Percentiles rank a stretch among this genome's conserved stretches.
phyloP scores from a whole-genome alignment of 2,113 vertebrate species.

The Gavia stellata region DNA sequence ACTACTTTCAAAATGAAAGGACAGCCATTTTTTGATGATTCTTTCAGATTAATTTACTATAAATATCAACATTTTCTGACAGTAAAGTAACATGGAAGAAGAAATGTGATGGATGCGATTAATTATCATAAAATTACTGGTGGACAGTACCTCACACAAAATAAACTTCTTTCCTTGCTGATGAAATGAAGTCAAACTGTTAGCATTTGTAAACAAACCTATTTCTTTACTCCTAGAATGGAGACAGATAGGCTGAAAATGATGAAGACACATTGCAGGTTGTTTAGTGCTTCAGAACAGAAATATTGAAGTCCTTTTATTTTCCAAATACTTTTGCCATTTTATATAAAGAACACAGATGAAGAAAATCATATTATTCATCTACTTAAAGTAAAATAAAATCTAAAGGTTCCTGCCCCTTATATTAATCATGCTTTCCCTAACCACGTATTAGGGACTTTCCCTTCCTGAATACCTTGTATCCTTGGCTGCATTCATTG shows the following conservation, averaged over 20 bases:
- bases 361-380: not conserved
- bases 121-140: not conserved
- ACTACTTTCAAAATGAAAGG: not conserved
- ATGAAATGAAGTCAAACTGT: not conserved
- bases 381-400: not conserved
- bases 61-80: not conserved
- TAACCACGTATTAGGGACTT: not conserved
- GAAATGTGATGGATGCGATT: not conserved
- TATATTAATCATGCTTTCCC: not conserved
- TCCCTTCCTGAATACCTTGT: not conserved
- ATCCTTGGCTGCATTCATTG: not conserved
- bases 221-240: not conserved
- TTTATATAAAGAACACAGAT: not conserved
- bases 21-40: not conserved
- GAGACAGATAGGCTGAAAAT: not conserved
- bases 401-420: not conserved
- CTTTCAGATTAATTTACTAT: not conserved
- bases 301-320: not conserved
- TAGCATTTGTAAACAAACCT: not conserved
- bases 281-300: not conserved
- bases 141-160: not conserved
- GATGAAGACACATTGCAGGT: not conserved
- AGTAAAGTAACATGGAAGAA: not conserved
- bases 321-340: not conserved
- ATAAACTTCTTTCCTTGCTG: not conserved